Conservation (phyloP, 1,140 invertebrate species). For the Pachypeltis micranthus region DNA sequence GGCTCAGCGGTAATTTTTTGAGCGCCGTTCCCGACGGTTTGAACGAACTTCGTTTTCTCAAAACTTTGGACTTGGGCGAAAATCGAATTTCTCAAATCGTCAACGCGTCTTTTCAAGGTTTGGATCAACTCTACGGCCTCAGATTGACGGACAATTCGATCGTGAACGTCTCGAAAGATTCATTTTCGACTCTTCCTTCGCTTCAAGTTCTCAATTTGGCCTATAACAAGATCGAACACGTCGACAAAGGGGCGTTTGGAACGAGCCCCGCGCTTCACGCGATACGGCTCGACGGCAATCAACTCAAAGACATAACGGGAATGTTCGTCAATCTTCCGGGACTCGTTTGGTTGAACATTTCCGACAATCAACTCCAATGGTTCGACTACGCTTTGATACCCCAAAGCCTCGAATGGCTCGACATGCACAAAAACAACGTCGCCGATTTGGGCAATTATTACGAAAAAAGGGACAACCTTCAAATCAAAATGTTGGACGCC, state of each 20-base stretch:
- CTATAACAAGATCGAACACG: slow-evolving; percentile 49
- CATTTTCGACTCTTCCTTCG: slow-evolving; percentile 50
- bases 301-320: slow-evolving; percentile 50
- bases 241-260: slow-evolving; percentile 51
- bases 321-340: slow-evolving; percentile 50
- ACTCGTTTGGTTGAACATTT: slow-evolving; percentile 58
- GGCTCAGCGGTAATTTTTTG: slow-evolving; percentile 71
- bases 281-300: slow-evolving; percentile 53
- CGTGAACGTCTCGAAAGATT: slow-evolving; percentile 48
- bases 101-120: slow-evolving; percentile 47
- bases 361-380: slow-evolving; percentile 50
- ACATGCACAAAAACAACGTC: slow-evolving; percentile 54
- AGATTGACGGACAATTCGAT: slow-evolving; percentile 54
- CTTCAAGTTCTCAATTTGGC: slow-evolving; percentile 56
- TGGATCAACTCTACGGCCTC: slow-evolving; percentile 46
- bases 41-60: slow-evolving; percentile 53
- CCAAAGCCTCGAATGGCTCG: slow-evolving; percentile 53
- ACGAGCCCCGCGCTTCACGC: slow-evolving; percentile 50
- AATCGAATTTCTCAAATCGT: slow-evolving; percentile 58
- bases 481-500: slow-evolving; percentile 60
- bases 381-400: slow-evolving; percentile 57
- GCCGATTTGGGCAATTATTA: slow-evolving; percentile 52
- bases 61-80: slow-evolving; percentile 73
- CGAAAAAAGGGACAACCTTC: slow-evolving; percentile 43
- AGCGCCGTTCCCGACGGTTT: slow-evolving; percentile 65